phyloP scores from a whole-genome alignment of 2,888 invertebrate genomes.

The Cactoblastis cactorum region DNA sequence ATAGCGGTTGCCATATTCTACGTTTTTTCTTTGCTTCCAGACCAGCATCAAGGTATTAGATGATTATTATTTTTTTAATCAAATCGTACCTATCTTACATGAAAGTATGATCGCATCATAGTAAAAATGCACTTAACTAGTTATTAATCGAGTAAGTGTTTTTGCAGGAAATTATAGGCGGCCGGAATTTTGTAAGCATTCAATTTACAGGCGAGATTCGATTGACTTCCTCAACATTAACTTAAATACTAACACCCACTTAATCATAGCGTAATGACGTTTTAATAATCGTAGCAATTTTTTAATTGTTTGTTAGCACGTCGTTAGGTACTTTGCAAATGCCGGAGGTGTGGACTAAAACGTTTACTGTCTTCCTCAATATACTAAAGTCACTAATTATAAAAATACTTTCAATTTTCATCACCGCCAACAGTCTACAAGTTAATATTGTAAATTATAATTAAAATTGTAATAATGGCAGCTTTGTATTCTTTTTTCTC shows the following conservation, averaged over 20 bases:
- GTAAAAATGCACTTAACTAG: constrained; percentile 29
- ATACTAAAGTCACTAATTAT: too few species aligned
- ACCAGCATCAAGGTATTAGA: too few species aligned
- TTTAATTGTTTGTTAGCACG: constrained; percentile 13
- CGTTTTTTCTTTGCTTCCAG: too few species aligned
- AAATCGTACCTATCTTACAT: too few species aligned
- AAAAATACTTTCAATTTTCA: too few species aligned
- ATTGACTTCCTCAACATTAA: constrained; percentile 24
- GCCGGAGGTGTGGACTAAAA: background rate
- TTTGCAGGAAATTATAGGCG: constrained; percentile 29
- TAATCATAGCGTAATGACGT: constrained; percentile 27
- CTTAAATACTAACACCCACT: constrained; percentile 28
- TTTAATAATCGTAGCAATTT: constrained; percentile 18
- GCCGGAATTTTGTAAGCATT: constrained; percentile 18
- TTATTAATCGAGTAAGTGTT: constrained; percentile 28
- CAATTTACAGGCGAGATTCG: constrained; percentile 22
- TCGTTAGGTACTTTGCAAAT: background rate
- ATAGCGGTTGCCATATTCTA: too few species aligned
- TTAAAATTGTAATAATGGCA: too few species aligned
- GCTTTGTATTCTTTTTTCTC: too few species aligned
- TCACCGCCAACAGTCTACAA: too few species aligned
- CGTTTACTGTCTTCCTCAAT: too few species aligned
- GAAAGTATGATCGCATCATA: background rate
- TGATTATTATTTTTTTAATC: too few species aligned
- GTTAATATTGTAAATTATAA: too few species aligned